These are phyloP conservation scores for Turnix velox DNA, from an alignment of 2,113 vertebrate genomes.

Conservation along the genomic window DNA sequence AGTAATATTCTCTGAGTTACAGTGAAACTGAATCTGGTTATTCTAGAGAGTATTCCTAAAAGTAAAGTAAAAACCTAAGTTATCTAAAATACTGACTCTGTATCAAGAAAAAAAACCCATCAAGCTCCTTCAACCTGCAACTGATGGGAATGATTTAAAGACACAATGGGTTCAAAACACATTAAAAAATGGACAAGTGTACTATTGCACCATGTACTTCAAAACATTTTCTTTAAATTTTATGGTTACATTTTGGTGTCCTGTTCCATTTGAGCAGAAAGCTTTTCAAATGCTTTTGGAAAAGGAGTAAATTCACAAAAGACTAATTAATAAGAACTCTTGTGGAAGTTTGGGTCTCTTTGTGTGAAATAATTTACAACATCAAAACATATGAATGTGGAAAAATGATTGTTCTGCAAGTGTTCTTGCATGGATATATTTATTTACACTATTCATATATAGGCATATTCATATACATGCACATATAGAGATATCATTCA, in stretches of 20 bases:
- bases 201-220: neutral
- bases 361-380: neutral
- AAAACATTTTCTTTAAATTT: neutral
- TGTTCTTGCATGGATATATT: neutral
- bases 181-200: neutral
- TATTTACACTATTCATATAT: neutral
- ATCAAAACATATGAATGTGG: neutral
- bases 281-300: slow-evolving; percentile 33
- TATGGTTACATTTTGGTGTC: neutral
- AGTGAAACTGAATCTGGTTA: neutral
- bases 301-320: neutral
- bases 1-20: neutral
- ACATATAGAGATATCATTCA: neutral
- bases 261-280: slow-evolving; percentile 58
- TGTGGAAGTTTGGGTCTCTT: neutral
- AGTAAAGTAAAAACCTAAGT: neutral
- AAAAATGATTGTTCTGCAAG: neutral
- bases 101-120: neutral
- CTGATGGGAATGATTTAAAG: neutral
- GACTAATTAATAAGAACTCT: neutral
- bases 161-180: neutral
- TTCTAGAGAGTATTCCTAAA: neutral
- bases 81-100: neutral
- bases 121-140: neutral
- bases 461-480: neutral